Base-by-base conservation (phyloP, 2,888 invertebrate species). In the Clanis bilineata region DNA sequence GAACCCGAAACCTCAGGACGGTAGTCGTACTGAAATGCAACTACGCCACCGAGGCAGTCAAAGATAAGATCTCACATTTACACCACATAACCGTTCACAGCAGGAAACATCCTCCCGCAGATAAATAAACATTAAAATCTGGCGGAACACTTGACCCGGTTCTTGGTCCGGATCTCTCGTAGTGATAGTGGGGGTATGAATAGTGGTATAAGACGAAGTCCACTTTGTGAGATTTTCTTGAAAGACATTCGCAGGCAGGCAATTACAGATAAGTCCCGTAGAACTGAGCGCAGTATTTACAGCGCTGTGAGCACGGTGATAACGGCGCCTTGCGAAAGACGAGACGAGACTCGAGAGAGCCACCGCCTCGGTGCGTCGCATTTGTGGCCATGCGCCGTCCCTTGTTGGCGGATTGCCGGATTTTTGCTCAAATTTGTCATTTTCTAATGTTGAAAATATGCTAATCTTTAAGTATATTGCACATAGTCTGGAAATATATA, bases 41-140 rank as follows among this genome's bases (percentile, higher is more conserved):
- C n/a, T n/a, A n/a, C n/a, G n/a, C n/a, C n/a, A n/a, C n/a, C n/a
- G n/a, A n/a, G n/a, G n/a, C n/a, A n/a, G n/a, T n/a, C n/a, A 94
- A 98, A 97, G 92, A 98, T 98, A 93, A 96, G 95, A 66, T 64
- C 10, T 23, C 23, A 25, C 12, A 10, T 51, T 51, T 32, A 32
- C 32, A 32, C n/a, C 23, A 45, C 45, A 45, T 25, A 45, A 38
- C 58, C 25, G 15, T 10, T 63, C 58, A 56, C 62, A 56, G 57
- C 59, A 64, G 63, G 64, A 70, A 63, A 61, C 60, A 56, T 60
- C 59, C 58, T 64, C 65, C 68, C 62, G 62, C 69, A 76, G 76
- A 82, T 77, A 80, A 78, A 82, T 77, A 81, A 82, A 83, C 81
- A 76, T 75, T 69, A 73, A 79, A 79, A 79, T 80, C 71, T 66